These are phyloP conservation scores for Limnephilus auricula DNA, from an alignment of 2,888 invertebrate genomes.

Conservation along the genomic window DNA sequence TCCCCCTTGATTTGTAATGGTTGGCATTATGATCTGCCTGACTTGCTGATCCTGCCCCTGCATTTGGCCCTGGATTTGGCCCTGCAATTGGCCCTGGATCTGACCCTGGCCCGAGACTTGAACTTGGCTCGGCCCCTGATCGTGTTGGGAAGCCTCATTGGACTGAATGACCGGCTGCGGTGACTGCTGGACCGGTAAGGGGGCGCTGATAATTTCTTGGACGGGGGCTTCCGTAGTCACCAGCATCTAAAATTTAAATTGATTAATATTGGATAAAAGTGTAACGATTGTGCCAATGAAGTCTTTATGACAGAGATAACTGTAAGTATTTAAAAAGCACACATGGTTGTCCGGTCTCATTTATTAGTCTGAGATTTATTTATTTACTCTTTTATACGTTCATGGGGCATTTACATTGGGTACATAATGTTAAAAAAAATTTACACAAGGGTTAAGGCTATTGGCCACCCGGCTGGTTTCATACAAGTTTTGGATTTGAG, in stretches of 20 bases:
- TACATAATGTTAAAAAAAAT: no score
- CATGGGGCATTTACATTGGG: no score
- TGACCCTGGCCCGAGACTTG: constrained; percentile 33
- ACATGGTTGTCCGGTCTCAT: no score
- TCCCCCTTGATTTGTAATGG: constrained; percentile 72
- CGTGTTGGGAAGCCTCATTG: not conserved
- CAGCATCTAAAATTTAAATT: constrained; percentile 18
- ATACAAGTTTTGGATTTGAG: no score
- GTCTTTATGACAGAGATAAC: no score
- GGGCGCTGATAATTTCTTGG: not conserved
- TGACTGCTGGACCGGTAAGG: not conserved
- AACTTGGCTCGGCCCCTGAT: constrained; percentile 37
- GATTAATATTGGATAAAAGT: not conserved
- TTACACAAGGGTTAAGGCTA: no score
- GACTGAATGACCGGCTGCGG: not conserved
- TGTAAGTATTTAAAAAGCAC: no score
- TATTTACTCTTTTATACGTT: no score
- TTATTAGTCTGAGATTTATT: no score
- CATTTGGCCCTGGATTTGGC: constrained; percentile 36
- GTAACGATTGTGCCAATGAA: no score
- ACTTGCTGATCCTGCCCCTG: constrained; percentile 36
- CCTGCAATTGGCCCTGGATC: constrained; percentile 51
- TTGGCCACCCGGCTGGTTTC: no score
- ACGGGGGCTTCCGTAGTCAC: constrained; percentile 25
- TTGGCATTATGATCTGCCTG: constrained; percentile 67